phyloP scores from a whole-genome alignment of 2,797 vertebrate species.

The Odontamblyopus rebecca region DNA sequence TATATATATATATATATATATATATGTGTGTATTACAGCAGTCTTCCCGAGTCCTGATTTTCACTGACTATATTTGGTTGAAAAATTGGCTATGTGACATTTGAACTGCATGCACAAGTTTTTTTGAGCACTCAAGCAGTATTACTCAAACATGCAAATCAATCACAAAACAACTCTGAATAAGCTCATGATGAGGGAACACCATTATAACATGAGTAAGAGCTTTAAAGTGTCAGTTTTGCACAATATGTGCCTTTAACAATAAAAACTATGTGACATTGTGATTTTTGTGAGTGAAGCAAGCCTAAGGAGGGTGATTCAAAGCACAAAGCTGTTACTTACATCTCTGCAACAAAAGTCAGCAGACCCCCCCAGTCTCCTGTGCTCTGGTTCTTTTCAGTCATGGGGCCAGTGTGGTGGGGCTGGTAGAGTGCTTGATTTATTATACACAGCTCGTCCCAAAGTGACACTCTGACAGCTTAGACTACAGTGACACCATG shows the following conservation, averaged over 20 bases:
- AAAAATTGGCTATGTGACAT: too few relatives aligned
- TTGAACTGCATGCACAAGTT: too few relatives aligned
- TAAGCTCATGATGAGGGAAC: too few relatives aligned
- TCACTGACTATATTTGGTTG: too few relatives aligned
- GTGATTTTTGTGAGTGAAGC: not conserved
- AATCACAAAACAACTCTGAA: not conserved
- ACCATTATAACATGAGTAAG: too few relatives aligned
- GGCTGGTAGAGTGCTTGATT: conserved; percentile 59
- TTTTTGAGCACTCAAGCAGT: too few relatives aligned
- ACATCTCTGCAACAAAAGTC: conserved; percentile 11
- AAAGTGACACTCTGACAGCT: conserved; percentile 62
- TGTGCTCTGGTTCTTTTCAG: conserved; percentile 1
- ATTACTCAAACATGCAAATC: too few relatives aligned
- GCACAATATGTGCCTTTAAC: not conserved
- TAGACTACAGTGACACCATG: conserved; percentile 66
- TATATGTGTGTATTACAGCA: too few relatives aligned
- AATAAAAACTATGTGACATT: not conserved
- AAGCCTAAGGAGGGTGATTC: not conserved
- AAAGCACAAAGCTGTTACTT: conserved; percentile 1
- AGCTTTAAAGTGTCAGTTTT: too few relatives aligned
- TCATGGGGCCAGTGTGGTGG: conserved; percentile 34
- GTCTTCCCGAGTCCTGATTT: too few relatives aligned
- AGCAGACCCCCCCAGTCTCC: conserved; percentile 6
- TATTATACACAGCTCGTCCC: conserved; percentile 57
- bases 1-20: too few relatives aligned